Base-by-base conservation (phyloP, 2,113 vertebrate species). In the Corythornis cristatus region DNA sequence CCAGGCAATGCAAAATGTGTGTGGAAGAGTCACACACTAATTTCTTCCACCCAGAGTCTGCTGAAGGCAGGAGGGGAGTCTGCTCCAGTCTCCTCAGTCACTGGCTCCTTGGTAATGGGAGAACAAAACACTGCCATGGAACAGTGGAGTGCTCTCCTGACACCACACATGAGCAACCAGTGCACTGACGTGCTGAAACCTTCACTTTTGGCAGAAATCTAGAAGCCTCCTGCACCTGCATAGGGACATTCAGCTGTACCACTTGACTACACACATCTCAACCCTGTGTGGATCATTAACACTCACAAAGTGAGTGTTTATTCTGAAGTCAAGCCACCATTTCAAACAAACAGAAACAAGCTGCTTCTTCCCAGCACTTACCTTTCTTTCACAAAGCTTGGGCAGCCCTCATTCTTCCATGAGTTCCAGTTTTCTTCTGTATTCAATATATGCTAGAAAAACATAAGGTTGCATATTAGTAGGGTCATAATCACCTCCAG, bases 371-470 rank as follows among this genome's bases (percentile, higher is more conserved):
- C 3, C 22, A 68, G 46, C 5, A 51, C 29, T 78, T 98, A 99
- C 99, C 99, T 99, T 96, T 99, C 99, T 93, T 99, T 99, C 61
- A 99, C 99, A 96, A 99, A 99, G 96, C 99, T 99, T 35, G 99
- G 98, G 50, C 99, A 99, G 46, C 99, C 99, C 97, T 99, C 99
- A 51, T 99, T 99, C 97, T 99, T 99, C 99, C 99, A 99, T 3
- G 97, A 95, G 75, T 99, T 99, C 99, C 99, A 99, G 97, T 99
- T 99, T 96, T 99, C 99, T 96, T 99, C 99, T 21, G 99, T 99
- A 97, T 98, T 98, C 95, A 99, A 98, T 97, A 99, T 99, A 93
- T 99, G 99, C 99, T 99, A 94, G 68, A 79, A 92, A 97, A 96
- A 89, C 15, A 89, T 37, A 82, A 51, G 6, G 77, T 56, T 46